phyloP scores from a whole-genome alignment of 1,140 invertebrate species.

The Neotoxoptera formosana region DNA sequence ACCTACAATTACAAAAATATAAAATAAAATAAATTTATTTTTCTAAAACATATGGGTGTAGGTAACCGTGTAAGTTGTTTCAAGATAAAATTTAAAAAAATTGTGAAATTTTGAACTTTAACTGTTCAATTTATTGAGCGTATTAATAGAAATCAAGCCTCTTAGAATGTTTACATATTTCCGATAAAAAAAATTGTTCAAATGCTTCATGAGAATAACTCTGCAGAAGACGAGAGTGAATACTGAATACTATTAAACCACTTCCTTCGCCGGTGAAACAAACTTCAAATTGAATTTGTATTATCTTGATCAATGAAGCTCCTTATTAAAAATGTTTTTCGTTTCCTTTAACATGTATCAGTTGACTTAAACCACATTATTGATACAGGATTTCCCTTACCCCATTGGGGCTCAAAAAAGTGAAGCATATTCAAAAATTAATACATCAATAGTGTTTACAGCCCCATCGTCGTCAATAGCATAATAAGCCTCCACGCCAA shows the following conservation, averaged over 20 bases:
- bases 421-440: too few relatives aligned
- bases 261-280: not conserved
- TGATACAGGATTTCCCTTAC: too few relatives aligned
- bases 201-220: not conserved
- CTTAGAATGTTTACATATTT: not conserved
- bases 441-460: too few relatives aligned
- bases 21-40: not conserved
- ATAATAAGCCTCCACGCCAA: too few relatives aligned
- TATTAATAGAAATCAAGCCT: not conserved
- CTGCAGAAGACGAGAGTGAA: not conserved
- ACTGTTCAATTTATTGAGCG: not conserved
- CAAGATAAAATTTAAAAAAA: not conserved
- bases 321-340: not conserved
- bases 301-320: not conserved
- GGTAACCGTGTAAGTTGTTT: too few relatives aligned
- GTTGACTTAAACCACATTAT: too few relatives aligned
- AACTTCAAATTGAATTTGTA: not conserved
- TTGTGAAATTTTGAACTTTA: not conserved
- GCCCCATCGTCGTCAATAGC: too few relatives aligned
- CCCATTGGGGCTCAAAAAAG: too few relatives aligned
- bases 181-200: not conserved
- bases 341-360: not conserved
- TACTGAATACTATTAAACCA: not conserved
- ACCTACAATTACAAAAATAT: not conserved
- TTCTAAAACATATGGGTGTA: not conserved